Base-by-base conservation (phyloP, 2,797 vertebrate species). In the Muscicapa comitata region DNA sequence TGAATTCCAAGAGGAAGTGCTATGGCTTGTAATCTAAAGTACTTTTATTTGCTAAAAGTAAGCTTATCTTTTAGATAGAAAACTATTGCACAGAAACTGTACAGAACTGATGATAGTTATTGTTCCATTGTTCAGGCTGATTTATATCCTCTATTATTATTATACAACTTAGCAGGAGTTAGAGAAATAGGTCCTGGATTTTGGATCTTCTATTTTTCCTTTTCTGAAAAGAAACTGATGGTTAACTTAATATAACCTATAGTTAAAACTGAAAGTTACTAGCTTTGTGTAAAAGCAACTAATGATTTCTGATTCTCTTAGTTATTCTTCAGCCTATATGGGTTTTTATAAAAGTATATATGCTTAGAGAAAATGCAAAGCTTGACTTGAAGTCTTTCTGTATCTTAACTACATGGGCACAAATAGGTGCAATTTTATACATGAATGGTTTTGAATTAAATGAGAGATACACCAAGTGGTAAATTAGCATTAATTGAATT, bases 401-500 rank as follows among this genome's bases (percentile, higher is more conserved):
- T 81, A 61, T 59, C 89, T 80, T 89, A 29, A 67, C 45, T 80
- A 29, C n/a, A 2, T n/a, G 91, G 91, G 72, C 84, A 78, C 47
- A 85, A 77, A 57, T 72, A 86, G 67, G 37, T 70, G 54, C 51
- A 66, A 84, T 93, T 95, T 93, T 91, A 48, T 91, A 51, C 20
- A 7, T 62, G 61, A 88, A 53, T 26, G 38, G 24, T 78, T 97
- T 95, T 88, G 55, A 93, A 81, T 90, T 91, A 78, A 95, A 40
- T 70, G 51, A 88, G 73, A 88, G 50, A 90, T 84, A 37, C 17
- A 88, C 35, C 26, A 75, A 83, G 47, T 78, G 62, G 54, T 77
- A 84, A 92, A 94, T 86, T 66, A 93, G 23, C 55, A 35, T 88
- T 86, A 90, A 90, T 89, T 91, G 91, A 93, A 72, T 91, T 94